Conservation (phyloP, 2,888 invertebrate species). For the Ctenicera cuprea region DNA sequence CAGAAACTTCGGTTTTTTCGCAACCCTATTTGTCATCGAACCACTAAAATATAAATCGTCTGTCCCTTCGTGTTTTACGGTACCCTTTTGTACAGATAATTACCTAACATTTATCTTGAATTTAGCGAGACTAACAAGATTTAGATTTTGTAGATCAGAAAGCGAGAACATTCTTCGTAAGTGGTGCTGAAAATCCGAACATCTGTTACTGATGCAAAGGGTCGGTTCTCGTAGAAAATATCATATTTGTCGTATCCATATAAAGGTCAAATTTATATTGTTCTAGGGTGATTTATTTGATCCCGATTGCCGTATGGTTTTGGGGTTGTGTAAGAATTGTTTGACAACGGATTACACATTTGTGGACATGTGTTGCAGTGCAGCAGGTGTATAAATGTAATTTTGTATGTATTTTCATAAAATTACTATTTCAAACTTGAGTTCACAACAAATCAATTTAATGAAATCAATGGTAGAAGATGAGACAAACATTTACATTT, state of each 20-base stretch:
- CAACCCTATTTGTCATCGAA: constrained; percentile 37
- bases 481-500: no score
- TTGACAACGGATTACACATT: constrained; percentile 45
- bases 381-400: constrained; percentile 14
- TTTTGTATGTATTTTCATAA: no score
- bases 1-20: constrained; percentile 29
- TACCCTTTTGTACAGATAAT: constrained; percentile 24
- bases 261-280: constrained; percentile 71
- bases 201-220: constrained; percentile 11
- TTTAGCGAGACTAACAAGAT: not conserved
- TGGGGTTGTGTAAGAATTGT: constrained; percentile 49
- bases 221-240: constrained; percentile 47
- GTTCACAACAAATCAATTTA: no score
- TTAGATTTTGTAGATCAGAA: constrained; percentile 1
- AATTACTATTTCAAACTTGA: no score
- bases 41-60: constrained; percentile 38
- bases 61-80: constrained; percentile 13
- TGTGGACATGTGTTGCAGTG: constrained; percentile 36
- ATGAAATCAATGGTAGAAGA: no score
- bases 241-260: constrained; percentile 68
- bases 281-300: constrained; percentile 56
- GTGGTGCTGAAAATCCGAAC: not conserved
- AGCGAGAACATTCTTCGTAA: not conserved
- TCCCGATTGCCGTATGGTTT: constrained; percentile 44
- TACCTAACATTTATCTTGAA: constrained; percentile 33